Conservation (phyloP, 2,797 vertebrate genomes). For the Brachyrhaphis roseni region DNA sequence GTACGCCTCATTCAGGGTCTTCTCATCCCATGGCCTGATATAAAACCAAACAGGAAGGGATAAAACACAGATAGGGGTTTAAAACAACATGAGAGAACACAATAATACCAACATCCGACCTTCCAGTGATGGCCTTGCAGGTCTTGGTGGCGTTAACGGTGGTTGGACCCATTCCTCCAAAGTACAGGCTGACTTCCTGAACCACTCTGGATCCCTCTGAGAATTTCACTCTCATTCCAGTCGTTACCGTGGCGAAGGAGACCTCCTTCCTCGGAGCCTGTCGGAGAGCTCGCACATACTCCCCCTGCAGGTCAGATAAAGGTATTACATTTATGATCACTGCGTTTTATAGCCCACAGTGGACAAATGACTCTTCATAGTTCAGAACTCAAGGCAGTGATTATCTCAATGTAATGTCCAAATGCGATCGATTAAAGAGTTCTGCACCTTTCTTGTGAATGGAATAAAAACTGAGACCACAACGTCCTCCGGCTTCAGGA, state of each 20-base stretch:
- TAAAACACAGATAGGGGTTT: background rate
- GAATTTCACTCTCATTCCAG: constrained; percentile 89
- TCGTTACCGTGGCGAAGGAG: constrained; percentile 83
- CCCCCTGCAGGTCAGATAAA: constrained; percentile 77
- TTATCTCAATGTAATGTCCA: background rate
- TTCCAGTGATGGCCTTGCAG: constrained; percentile 75
- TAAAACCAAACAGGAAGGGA: background rate
- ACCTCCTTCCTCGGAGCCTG: constrained; percentile 87
- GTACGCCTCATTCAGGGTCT: constrained; percentile 83
- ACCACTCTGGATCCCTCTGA: constrained; percentile 77
- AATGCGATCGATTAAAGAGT: background rate
- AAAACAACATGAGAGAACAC: background rate
- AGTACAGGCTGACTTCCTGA: constrained; percentile 85
- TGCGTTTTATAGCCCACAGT: background rate
- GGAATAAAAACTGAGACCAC: constrained; percentile 86
- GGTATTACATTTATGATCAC: background rate
- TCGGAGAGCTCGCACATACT: constrained; percentile 86
- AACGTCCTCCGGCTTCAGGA: constrained; percentile 83
- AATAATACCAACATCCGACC: constrained; percentile 63
- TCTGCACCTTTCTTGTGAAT: constrained; percentile 81
- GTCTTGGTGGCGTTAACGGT: constrained; percentile 76
- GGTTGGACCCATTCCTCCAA: constrained; percentile 81
- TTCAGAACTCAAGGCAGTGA: background rate
- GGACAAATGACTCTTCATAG: background rate
- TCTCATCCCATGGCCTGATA: constrained; percentile 85